Base-by-base conservation (phyloP, 2,888 invertebrate genomes). In the Lasius platythorax region DNA sequence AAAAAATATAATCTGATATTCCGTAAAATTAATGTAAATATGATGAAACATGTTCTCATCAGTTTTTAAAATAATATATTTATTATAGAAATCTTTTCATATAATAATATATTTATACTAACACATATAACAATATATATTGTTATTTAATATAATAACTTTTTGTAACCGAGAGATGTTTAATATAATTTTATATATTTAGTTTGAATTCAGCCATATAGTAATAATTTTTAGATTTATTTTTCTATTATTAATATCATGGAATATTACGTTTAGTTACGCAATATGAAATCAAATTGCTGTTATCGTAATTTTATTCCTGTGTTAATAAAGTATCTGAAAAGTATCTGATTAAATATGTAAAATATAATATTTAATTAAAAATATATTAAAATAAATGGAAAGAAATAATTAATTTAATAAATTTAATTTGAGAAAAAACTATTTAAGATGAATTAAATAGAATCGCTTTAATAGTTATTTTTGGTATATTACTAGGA, bases 201-300 rank as follows among this genome's bases (percentile, higher is more conserved):
- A n/a, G 3, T 28, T 37, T 66, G 12, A 66, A 67, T 46, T 43
- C 15, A 37, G 9, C 2, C 8, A 53, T 3, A 53, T 53, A 53
- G n/a, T 2, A 53, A 53, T 53, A 53, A 8, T n/a, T 40, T 40
- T 12, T 12, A 40, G 6, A 2, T 6, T 40, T 66, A 64, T 40
- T 66, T 23, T n/a, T 12, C 11, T 23, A 37, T 40, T 5, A n/a
- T 6, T 12, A 23, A 40, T 66, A 23, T 28, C 3, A 18, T 63
- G 3, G 63, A 63, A 33, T 23, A 46, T 67, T 67, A 43, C 67
- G 33, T 43, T 15, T 43, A 67, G 28, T 67, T 43, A 67, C 15
- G 67, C 67, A 43, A 43, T 28, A n/a, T 23, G 11, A 67, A 43
- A 67, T 23, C 28, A 40, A 40, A 53, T 53, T n/a, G 2, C 53